A percentile compares a stretch with the other conserved stretches of the same genome.
Evolutionary conservation across 1,140 invertebrate species (phyloP).

Genomic region (Dolichoris vasculosae): DNA sequence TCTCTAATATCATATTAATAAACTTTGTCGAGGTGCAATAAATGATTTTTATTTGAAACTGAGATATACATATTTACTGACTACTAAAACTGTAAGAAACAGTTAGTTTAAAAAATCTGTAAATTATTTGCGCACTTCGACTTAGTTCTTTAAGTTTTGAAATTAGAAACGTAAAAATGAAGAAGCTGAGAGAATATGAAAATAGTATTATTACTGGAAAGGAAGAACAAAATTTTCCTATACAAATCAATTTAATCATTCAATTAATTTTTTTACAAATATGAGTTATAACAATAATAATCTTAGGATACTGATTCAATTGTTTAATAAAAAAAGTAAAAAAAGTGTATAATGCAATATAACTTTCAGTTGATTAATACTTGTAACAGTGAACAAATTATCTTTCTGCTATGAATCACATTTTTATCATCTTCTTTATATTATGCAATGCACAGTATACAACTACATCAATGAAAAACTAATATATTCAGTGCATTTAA

Average conservation of each 20-base stretch:
- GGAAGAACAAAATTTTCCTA: background rate
- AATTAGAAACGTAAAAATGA: constrained; percentile 41
- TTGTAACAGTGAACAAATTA: background rate
- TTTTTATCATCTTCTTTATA: constrained; percentile 32
- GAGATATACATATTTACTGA: background rate
- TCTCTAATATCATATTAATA: background rate
- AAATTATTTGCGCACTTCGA: constrained; percentile 51
- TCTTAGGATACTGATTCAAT: background rate
- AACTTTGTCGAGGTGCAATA: constrained; percentile 14
- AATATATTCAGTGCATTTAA: background rate
- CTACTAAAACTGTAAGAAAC: background rate
- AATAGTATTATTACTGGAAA: background rate
- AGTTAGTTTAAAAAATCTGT: constrained; percentile 50
- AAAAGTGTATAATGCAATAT: background rate
- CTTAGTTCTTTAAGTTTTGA: constrained; percentile 49
- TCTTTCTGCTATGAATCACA: background rate
- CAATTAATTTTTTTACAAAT: background rate
- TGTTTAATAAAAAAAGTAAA: background rate
- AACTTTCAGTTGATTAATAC: background rate
- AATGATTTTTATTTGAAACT: background rate
- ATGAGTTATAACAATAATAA: background rate
- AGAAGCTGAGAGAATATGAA: constrained; percentile 37
- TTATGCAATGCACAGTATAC: constrained; percentile 56
- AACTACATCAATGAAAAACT: background rate
- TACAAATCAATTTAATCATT: background rate